Base-by-base conservation (phyloP, 1,140 invertebrate species). In the Trigoniulus corallinus region DNA sequence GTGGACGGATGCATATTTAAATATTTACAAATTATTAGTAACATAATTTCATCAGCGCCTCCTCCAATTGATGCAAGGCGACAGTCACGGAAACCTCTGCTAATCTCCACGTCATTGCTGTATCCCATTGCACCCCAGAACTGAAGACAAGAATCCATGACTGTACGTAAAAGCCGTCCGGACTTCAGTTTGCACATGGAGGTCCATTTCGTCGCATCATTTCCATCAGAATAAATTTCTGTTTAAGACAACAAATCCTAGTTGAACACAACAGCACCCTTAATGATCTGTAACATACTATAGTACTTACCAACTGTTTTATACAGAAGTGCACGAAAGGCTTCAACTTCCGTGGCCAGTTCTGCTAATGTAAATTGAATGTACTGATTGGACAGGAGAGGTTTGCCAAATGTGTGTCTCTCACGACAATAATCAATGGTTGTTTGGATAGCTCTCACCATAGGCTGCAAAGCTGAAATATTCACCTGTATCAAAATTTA, bases 81-180 rank as follows among this genome's bases (percentile, higher is more conserved):
- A 34, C 66, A 57, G 62, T 78, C 76, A 39, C 76, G 65, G 56
- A 64, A 75, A 12, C 65, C 57, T 20, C 74, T 57, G 34, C 65
- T 67, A 37, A 76, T 61, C 3, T 61, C 53, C 15, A 69, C 63
- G 41, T 79, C 75, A 43, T 65, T 62, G 3, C 72, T 73, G 60
- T 69, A 79, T 1, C 76, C 76, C 72, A 76, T 76, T 18, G 74
- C 77, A 50, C 77, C 76, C 70, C 72, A 77, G 55, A 62, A 77
- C 63, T 78, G 76, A 25, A 78, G 60, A 61, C 76, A 79, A n/a
- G 61, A 55, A 59, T 78, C 77, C n/a, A 66, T 62, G 0, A 74
- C 60, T 58, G 72, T 65, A 24, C 76, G 57, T 10, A 58, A 50
- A 26, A 78, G 58, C 27, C 74, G 63, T 3, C 74, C 77, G 22